These are phyloP conservation scores for Lordiphosa clarofinis DNA, from an alignment of 1,140 invertebrate genomes.

Conservation along the genomic window DNA sequence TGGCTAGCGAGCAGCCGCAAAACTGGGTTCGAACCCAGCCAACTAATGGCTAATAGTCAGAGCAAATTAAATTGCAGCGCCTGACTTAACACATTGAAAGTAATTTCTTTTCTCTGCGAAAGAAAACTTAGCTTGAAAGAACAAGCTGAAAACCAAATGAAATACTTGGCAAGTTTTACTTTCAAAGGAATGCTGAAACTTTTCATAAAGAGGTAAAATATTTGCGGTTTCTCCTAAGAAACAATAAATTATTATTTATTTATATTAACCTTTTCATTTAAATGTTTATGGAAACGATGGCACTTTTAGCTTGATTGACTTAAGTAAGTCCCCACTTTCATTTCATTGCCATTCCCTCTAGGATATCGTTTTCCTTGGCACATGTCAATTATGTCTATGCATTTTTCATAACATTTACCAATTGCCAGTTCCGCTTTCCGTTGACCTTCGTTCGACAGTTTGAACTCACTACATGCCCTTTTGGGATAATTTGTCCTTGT, in stretches of 20 bases:
- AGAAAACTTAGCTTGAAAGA: too few relatives aligned
- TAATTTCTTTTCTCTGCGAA: too few relatives aligned
- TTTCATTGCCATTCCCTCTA: too few relatives aligned
- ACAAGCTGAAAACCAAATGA: too few relatives aligned
- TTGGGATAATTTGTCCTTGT: constrained; percentile 34
- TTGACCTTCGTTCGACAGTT: constrained; percentile 17
- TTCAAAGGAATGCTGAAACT: too few relatives aligned
- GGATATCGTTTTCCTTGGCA: not conserved
- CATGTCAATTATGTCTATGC: constrained; percentile 47
- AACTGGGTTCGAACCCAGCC: constrained; percentile 20
- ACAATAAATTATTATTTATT: too few relatives aligned
- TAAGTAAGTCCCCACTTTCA: too few relatives aligned
- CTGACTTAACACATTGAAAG: constrained; percentile 29
- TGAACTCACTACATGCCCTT: constrained; percentile 6
- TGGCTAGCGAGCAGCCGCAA: constrained; percentile 41
- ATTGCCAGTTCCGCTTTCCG: constrained; percentile 9
- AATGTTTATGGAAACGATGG: too few relatives aligned
- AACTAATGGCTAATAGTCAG: constrained; percentile 39
- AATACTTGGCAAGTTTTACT: too few relatives aligned
- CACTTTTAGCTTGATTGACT: not conserved
- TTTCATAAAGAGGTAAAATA: too few relatives aligned
- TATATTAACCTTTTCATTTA: too few relatives aligned
- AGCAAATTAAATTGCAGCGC: constrained; percentile 50
- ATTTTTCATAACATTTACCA: constrained; percentile 47
- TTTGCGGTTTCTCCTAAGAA: too few relatives aligned